Conservation (phyloP, 1,140 invertebrate genomes). For the Lepidurus apus region DNA sequence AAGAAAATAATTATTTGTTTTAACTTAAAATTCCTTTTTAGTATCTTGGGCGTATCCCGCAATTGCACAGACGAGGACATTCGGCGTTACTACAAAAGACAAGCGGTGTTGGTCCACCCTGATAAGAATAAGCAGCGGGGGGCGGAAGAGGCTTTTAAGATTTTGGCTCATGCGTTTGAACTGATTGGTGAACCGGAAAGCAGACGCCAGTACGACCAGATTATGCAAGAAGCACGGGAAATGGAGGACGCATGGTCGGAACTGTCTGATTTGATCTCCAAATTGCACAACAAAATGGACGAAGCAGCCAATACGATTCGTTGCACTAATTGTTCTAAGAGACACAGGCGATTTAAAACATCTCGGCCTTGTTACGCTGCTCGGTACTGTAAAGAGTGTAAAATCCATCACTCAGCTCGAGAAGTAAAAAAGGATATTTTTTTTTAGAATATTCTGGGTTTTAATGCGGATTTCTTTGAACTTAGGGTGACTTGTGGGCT, state of each 20-base stretch:
- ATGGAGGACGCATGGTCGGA: conserved; percentile 76
- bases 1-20: neutral
- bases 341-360: conserved; percentile 76
- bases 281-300: conserved; percentile 87
- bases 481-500: conserved; percentile 90
- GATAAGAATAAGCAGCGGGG: conserved; percentile 91
- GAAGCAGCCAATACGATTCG: conserved; percentile 82
- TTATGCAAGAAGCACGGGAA: conserved; percentile 45
- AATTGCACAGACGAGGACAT: conserved; percentile 88
- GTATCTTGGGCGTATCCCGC: conserved; percentile 77
- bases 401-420: conserved; percentile 34
- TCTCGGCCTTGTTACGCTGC: conserved; percentile 83
- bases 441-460: neutral
- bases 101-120: conserved; percentile 89
- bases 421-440: conserved; percentile 8
- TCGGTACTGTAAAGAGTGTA: conserved; percentile 62
- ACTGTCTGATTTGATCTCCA: conserved; percentile 70
- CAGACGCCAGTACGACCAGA: conserved; percentile 38
- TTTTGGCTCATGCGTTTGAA: conserved; percentile 87
- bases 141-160: conserved; percentile 93
- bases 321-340: conserved; percentile 82
- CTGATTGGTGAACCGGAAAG: conserved; percentile 78
- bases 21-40: conserved; percentile 42
- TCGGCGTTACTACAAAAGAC: conserved; percentile 85
- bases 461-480: conserved; percentile 36